A percentile compares a stretch with the other conserved stretches of the same genome.
These are phyloP conservation scores for Cremastinae sp. DNA, from an alignment of 2,888 invertebrate species.

Conservation along the genomic window DNA sequence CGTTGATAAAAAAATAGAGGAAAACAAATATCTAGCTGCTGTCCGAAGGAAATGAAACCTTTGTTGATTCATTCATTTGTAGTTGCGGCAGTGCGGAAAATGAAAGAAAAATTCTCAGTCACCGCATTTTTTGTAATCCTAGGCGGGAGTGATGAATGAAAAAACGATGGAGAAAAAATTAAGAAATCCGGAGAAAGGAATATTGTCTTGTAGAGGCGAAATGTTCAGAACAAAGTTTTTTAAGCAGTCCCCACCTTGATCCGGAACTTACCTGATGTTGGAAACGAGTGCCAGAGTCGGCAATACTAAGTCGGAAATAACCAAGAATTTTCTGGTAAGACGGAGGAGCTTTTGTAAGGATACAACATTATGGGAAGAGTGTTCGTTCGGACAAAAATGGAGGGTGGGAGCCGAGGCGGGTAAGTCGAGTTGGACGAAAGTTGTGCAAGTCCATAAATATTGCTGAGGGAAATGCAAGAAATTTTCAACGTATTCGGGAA, in stretches of 20 bases:
- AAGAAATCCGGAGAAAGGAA: conserved; percentile 31
- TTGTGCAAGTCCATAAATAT: conserved; percentile 64
- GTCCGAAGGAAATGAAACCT: conserved; percentile 6
- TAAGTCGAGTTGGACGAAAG: conserved; percentile 58
- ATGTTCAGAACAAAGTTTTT: conserved; percentile 57
- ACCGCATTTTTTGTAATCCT: not conserved
- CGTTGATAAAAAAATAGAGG: not conserved
- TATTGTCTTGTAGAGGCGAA: conserved; percentile 38
- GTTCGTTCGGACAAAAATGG: conserved; percentile 48
- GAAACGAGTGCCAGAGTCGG: conserved; percentile 23
- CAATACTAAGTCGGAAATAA: conserved; percentile 8
- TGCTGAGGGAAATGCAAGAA: conserved; percentile 59
- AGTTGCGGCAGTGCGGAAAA: conserved; percentile 15
- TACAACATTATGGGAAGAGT: conserved; percentile 59
- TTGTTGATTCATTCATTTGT: not conserved
- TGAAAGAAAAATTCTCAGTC: conserved; percentile 28
- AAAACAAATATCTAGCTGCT: not conserved
- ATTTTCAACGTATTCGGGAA: conserved; percentile 49
- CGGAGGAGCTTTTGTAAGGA: conserved; percentile 43
- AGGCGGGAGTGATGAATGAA: conserved; percentile 8
- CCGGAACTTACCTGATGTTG: conserved; percentile 48
- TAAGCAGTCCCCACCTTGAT: conserved; percentile 59
- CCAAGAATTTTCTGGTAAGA: conserved; percentile 47
- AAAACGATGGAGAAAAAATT: not conserved
- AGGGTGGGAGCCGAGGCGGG: conserved; percentile 12